Percentiles rank a stretch among this genome's conserved stretches.
phyloP scores from a whole-genome alignment of 2,797 vertebrate genomes.

The Heteromormyrus szaboi region DNA sequence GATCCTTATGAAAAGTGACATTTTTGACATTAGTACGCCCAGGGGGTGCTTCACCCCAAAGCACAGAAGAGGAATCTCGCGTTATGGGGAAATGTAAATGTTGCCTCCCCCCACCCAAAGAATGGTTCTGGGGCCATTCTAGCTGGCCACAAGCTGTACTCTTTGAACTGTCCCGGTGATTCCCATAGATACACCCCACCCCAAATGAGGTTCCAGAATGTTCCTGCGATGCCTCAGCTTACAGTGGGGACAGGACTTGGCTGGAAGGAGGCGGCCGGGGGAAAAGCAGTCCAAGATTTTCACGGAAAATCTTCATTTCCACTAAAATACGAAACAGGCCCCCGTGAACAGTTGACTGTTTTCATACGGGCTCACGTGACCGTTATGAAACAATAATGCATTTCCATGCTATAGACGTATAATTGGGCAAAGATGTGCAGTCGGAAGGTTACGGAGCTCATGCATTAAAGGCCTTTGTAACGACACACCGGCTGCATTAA shows the following conservation, averaged over 20 bases:
- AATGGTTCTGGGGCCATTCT: background rate
- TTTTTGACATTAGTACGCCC: constrained; percentile 28
- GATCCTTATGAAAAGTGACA: constrained; percentile 25
- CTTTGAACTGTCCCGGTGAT: background rate
- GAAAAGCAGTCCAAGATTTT: constrained; percentile 39
- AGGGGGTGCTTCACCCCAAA: constrained; percentile 15
- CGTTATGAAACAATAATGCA: constrained; percentile 22
- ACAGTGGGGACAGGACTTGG: constrained; percentile 33
- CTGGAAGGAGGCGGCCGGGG: constrained; percentile 35
- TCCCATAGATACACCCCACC: background rate
- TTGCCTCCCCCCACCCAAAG: background rate
- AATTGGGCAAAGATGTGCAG: constrained; percentile 20
- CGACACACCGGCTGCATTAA: constrained; percentile 25
- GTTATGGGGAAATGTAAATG: constrained; percentile 27
- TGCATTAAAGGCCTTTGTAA: constrained; percentile 25
- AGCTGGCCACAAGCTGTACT: background rate
- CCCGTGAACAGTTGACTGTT: constrained; percentile 22
- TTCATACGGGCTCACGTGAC: constrained; percentile 23
- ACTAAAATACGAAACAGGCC: constrained; percentile 28
- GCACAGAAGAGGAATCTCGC: constrained; percentile 18
- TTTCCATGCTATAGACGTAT: constrained; percentile 26
- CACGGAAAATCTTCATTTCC: constrained; percentile 38
- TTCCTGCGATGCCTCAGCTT: background rate
- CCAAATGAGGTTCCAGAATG: background rate
- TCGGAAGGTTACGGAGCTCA: background rate